Evolutionary conservation across 2,113 vertebrate genomes (phyloP).

Genomic region (Ginglymostoma cirratum): DNA sequence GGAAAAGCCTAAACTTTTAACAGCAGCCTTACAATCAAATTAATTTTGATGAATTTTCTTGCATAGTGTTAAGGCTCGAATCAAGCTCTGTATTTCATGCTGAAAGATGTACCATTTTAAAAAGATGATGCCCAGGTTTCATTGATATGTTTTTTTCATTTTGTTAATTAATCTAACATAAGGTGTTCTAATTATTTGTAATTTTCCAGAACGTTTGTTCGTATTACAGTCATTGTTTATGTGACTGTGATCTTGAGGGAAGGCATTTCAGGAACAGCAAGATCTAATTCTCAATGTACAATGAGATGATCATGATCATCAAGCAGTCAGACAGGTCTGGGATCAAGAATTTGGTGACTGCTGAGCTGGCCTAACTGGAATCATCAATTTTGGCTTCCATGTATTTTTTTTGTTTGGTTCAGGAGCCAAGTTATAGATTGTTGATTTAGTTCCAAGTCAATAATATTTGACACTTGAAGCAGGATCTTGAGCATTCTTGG

Average conservation of each 20-base stretch:
- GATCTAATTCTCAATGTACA: background rate
- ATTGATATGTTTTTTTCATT: slow-evolving; percentile 5
- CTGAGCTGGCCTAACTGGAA: background rate
- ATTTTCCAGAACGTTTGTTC: background rate
- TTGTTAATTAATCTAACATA: slow-evolving; percentile 12
- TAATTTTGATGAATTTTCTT: slow-evolving; percentile 7
- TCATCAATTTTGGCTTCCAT: background rate
- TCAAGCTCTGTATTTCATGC: slow-evolving; percentile 12
- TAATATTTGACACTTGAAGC: background rate
- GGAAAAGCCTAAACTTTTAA: background rate
- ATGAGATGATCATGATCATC: background rate
- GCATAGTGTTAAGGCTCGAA: background rate
- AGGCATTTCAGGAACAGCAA: background rate
- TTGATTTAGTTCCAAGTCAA: background rate
- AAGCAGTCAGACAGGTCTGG: background rate
- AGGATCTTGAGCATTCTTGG: background rate
- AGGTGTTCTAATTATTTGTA: slow-evolving; percentile 3
- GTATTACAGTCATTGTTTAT: background rate
- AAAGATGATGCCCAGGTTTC: background rate
- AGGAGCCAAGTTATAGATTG: slow-evolving; percentile 9
- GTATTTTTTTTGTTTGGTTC: background rate
- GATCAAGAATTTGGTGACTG: background rate
- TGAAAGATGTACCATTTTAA: slow-evolving; percentile 11
- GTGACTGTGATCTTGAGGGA: background rate
- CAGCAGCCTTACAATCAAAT: background rate